Evolutionary conservation across 2,888 invertebrate genomes (phyloP), one percentile per base, ranked within the genome.

Genomic region (Phragmatobia fuliginosa): DNA sequence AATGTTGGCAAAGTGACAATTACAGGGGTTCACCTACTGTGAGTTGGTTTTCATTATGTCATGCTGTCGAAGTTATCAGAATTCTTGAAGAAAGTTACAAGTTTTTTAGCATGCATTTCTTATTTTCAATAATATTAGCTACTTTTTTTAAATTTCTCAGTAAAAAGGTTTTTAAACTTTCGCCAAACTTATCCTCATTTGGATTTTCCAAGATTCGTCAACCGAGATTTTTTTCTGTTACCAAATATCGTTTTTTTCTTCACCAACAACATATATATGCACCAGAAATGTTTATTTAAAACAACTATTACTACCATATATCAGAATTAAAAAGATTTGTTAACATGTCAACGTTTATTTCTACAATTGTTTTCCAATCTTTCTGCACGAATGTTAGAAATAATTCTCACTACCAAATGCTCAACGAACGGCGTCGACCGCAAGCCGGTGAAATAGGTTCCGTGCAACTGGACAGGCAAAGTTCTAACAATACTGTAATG

Each of bases 1-100:
- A 62, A 68, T 70, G 64, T 78, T 72, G 70, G 45, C 63, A 59
- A 31, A 62, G 59, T 32, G 60, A 45, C 41, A 65, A 71, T 70
- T 66, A 62, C 38, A 16, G 56, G 66, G 66, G 21, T 25, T 14
- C 16, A 61, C 52, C 67, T 18, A 14, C 18, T 7, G 33, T 4
- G 33, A 41, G n/a, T 21, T 60, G 38, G 28, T 64, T 70, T 66
- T 10, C 25, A 67, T 72, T 73, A 21, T 14, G 33, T 8, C 31
- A 33, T 49, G 45, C 45, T 49, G 21, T 8, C n/a, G 10, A 49
- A n/a, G 1, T 49, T 49, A 7, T 49, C n/a, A n/a, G 10, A n/a
- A 49, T n/a, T n/a, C 10, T n/a, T 10, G 7, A 49, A n/a, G 7
- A 21, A 49, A 4, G 6, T 49, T 8, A 10, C 14, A 14, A 36